Base-by-base conservation (phyloP, 2,888 invertebrate genomes). In the Leptinotarsa haldemani region DNA sequence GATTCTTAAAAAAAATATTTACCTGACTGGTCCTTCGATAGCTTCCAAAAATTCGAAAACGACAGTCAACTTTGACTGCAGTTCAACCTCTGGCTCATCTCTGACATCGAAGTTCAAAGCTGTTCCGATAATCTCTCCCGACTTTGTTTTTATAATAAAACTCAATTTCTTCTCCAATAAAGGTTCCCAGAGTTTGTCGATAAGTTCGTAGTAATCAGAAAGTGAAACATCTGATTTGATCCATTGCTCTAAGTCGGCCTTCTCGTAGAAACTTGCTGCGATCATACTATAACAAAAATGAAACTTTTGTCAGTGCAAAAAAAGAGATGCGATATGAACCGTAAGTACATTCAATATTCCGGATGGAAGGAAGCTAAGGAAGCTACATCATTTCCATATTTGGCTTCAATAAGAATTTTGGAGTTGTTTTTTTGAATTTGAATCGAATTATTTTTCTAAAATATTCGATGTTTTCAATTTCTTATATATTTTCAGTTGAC, bases 211-310 rank as follows among this genome's bases (percentile, higher is more conserved):
- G 85, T 95, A 96, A 85, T 95, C 95, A 0, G 88, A 86, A 7
- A 90, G 89, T 12, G 89, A 87, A 20, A 95, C 92, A 74, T 93
- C 91, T 2, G 93, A 92, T 77, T 92, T 91, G 18, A 95, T 85
- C 91, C 94, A 95, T 84, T 92, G 91, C 83, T 96, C 96, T 80
- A 97, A 84, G 84, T 96, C 96, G 0, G 95, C 96, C 87, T 96
- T 96, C 82, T 92, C 91, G 86, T 94, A 94, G 88, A 96, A 96
- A 84, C 96, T 96, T 5, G 93, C 91, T 0, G 94, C 93, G 75
- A 96, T 93, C 88, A 96, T 95, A 73, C 95, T 95, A 47, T 87
- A 88, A 77, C 56, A 40, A 52, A 52, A 15, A 89, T 18, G 1
- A n/a, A 46, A 46, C 30, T 40, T 25, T 15, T 13, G 22, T 22